Base-by-base conservation (phyloP, 2,113 vertebrate species). In the Oncorhynchus mykiss region DNA sequence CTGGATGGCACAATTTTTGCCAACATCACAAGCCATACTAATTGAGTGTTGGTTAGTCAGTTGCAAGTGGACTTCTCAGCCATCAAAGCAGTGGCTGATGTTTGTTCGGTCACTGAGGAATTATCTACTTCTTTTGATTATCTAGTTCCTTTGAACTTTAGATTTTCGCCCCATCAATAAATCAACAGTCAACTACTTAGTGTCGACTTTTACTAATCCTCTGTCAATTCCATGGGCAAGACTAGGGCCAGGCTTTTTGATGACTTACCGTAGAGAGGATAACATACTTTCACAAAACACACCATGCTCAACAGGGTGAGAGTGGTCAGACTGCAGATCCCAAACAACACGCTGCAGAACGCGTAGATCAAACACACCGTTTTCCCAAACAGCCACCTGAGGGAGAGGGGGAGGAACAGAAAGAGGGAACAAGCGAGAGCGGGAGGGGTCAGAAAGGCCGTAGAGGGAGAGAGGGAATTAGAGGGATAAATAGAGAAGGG, bases 201-300 rank as follows among this genome's bases (percentile, higher is more conserved):
- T 9, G 29, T 72, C 24, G 39, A 64, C 34, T 74, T 25, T 65
- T 34, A 80, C 39, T 45, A 76, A 84, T 84, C 77, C 71, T 29
- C 0, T 74, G 78, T 71, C 34, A 60, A 78, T 79, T 77, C 34
- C 74, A 2, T 25, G 60, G 45, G 11, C 20, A 73, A 51, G 81
- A 78, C 12, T 2, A 16, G 67, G 31, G 11, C 16, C 8, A 29
- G 20, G 60, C 7, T 54, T 49, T 81, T 79, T 82, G 77, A 69
- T 76, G 81, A 81, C 90, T 93, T 90, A 94, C 93, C 93, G 4
- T 93, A 94, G 74, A 72, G 70, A 5, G 94, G 92, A 80, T 90
- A 92, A 78, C 93, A 93, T n/a, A 95, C 93, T 91, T 95, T 94
- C 71, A 94, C 86, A 84, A 93, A 95, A 82, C 93, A 94, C 82